These are phyloP conservation scores for Arctocebus calabarensis DNA, from an alignment of 2,797 vertebrate genomes.

Conservation along the genomic window DNA sequence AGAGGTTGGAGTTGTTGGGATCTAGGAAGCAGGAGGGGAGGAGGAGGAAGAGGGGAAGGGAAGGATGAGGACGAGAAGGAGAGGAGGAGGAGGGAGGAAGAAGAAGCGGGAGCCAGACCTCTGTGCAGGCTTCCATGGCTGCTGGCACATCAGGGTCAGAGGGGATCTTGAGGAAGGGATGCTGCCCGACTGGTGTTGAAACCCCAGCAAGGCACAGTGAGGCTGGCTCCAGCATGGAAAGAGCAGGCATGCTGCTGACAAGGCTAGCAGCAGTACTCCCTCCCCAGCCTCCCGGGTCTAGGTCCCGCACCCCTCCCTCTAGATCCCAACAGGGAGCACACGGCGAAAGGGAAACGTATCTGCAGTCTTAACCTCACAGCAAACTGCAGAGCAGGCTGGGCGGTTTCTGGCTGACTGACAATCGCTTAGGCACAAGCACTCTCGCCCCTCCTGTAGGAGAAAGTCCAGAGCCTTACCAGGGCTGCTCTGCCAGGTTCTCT, in stretches of 20 bases:
- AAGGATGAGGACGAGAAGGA: too few species aligned
- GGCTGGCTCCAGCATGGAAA: neutral
- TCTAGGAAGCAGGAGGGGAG: neutral
- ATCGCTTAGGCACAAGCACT: neutral
- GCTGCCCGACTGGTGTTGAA: neutral
- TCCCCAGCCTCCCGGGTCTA: neutral
- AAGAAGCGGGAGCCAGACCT: neutral
- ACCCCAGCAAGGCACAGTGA: neutral
- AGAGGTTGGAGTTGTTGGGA: neutral
- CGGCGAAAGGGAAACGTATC: neutral
- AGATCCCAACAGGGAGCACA: neutral
- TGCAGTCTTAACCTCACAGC: neutral
- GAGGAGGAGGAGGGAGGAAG: too few species aligned
- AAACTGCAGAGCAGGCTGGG: neutral
- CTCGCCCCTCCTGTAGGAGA: neutral
- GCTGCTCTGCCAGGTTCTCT: neutral
- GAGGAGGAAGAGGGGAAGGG: too few species aligned
- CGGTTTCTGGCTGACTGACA: neutral
- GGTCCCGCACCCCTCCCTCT: neutral
- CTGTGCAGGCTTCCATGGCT: neutral
- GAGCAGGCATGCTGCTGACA: neutral
- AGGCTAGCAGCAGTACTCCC: neutral
- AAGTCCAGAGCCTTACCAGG: neutral
- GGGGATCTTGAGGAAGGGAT: neutral
- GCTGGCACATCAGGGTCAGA: neutral